Conservation (phyloP, 1,140 invertebrate genomes). For the Zaprionus lachaisei region DNA sequence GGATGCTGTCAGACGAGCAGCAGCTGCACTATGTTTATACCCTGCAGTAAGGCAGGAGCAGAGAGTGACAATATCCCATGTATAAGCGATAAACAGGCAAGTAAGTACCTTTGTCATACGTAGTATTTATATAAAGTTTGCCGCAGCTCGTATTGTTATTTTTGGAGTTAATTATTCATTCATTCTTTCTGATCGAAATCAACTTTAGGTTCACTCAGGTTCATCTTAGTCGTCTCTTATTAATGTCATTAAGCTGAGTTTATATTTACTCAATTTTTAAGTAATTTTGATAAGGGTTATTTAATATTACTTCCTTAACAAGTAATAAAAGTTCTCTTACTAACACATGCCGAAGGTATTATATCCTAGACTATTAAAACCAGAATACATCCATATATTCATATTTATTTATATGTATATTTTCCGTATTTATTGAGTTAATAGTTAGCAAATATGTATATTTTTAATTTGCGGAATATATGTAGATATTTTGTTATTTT, state of each 20-base stretch:
- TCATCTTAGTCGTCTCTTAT: not conserved
- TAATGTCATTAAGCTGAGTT: not conserved
- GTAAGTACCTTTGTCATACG: not conserved
- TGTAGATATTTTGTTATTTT: too few relatives aligned
- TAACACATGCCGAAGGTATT: too few relatives aligned
- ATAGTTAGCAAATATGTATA: too few relatives aligned
- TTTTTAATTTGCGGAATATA: too few relatives aligned
- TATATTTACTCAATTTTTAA: not conserved
- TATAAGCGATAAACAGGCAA: not conserved
- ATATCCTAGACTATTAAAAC: too few relatives aligned
- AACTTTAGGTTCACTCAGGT: not conserved
- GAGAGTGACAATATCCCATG: too few relatives aligned
- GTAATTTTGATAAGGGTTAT: not conserved
- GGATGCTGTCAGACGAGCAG: not conserved
- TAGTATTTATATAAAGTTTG: not conserved
- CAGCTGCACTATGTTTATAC: constrained; percentile 8
- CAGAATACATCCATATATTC: too few relatives aligned
- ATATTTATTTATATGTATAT: too few relatives aligned
- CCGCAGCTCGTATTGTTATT: not conserved
- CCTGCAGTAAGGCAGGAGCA: not conserved
- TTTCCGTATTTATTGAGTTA: too few relatives aligned
- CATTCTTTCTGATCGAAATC: not conserved
- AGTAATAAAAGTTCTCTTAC: too few relatives aligned
- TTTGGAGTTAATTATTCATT: not conserved
- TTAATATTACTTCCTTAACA: too few relatives aligned